A percentile compares a stretch with the other conserved stretches of the same genome.
Conservation (phyloP, 2,888 invertebrate genomes). For the Amphimallon solstitiale region DNA sequence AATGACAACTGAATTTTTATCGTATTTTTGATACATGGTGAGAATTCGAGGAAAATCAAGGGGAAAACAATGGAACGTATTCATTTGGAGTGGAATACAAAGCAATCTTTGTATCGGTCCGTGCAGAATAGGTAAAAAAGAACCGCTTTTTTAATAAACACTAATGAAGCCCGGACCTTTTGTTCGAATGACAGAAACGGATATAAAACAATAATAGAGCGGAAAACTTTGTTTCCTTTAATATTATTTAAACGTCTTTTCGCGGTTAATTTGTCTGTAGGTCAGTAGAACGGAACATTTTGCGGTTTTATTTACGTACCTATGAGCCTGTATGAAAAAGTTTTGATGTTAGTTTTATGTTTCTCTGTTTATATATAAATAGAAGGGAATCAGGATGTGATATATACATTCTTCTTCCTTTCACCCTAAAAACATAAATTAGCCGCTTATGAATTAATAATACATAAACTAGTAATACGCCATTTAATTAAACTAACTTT, state of each 20-base stretch:
- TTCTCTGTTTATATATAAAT: not conserved
- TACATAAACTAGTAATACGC: too few relatives aligned
- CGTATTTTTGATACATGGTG: not conserved
- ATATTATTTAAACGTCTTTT: not conserved
- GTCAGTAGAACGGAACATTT: not conserved
- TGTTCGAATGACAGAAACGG: not conserved
- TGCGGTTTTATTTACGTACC: not conserved
- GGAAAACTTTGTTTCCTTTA: not conserved
- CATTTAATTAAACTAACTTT: too few relatives aligned
- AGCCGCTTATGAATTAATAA: too few relatives aligned
- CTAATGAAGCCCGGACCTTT: constrained; percentile 7
- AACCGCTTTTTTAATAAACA: constrained; percentile 3
- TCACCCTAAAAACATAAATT: too few relatives aligned
- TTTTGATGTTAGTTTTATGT: not conserved
- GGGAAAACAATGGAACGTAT: not conserved
- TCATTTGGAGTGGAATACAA: not conserved
- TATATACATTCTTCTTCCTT: too few relatives aligned
- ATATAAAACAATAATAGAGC: constrained; percentile 11
- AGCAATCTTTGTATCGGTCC: not conserved
- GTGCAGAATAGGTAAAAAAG: not conserved
- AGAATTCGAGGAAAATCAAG: not conserved
- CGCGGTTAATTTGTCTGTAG: not conserved
- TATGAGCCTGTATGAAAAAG: not conserved
- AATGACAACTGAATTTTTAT: constrained; percentile 19
- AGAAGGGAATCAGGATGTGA: too few relatives aligned